Evolutionary conservation across 2,888 invertebrate species (phyloP).

Genomic region (Bruchidius siliquastri): DNA sequence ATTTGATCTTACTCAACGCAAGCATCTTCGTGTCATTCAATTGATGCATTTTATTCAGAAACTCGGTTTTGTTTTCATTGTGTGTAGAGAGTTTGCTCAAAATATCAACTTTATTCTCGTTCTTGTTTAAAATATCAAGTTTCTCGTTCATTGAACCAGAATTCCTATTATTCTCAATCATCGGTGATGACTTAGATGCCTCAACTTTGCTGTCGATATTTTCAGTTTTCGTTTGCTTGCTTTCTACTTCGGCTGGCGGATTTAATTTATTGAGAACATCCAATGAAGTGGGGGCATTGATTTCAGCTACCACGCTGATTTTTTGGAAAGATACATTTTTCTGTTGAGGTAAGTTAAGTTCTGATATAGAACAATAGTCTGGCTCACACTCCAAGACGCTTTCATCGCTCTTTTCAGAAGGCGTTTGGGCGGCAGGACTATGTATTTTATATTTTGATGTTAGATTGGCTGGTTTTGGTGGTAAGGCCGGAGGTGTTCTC

Average conservation of each 20-base stretch:
- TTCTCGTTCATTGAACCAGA: background rate
- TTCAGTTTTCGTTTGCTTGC: background rate
- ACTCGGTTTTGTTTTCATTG: background rate
- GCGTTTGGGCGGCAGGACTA: conserved; percentile 21
- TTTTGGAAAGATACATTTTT: conserved; percentile 32
- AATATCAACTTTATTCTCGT: background rate
- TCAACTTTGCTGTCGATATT: background rate
- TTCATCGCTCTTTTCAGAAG: conserved; percentile 28
- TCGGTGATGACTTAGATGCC: background rate
- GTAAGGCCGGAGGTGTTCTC: conserved; percentile 68
- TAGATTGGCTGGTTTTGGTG: conserved; percentile 73
- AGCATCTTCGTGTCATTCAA: background rate
- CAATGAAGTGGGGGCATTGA: conserved; percentile 34
- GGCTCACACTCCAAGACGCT: conserved; percentile 53
- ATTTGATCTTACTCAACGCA: background rate
- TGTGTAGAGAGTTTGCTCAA: background rate
- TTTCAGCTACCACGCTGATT: conserved; percentile 42
- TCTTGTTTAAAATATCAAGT: background rate
- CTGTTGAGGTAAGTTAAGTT: conserved; percentile 54
- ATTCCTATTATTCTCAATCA: background rate
- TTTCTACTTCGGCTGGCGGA: conserved; percentile 4
- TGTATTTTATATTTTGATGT: conserved; percentile 61
- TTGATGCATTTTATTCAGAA: background rate
- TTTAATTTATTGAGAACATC: conserved; percentile 34
- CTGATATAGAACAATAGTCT: conserved; percentile 74